These are phyloP conservation scores for Plebejus melissa DNA, from an alignment of 2,888 invertebrate species.

Conservation along the genomic window DNA sequence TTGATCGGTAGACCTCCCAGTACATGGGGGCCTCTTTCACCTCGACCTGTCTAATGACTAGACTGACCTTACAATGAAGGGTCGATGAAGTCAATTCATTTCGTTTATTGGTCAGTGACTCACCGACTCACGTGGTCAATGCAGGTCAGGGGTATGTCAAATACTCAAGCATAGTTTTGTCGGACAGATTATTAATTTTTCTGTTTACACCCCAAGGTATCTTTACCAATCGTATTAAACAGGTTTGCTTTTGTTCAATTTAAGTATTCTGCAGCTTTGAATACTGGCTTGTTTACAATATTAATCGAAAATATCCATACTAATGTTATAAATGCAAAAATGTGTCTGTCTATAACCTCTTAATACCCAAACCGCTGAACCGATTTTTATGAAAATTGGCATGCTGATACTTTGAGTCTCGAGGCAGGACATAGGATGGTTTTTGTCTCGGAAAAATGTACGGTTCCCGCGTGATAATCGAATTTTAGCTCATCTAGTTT, in stretches of 20 bases:
- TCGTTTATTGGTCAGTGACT: constrained; percentile 6
- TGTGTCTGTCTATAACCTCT: too few species aligned
- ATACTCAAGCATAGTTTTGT: neutral
- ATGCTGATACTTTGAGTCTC: too few species aligned
- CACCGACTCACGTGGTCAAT: constrained; percentile 17
- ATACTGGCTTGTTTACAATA: neutral
- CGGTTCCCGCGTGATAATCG: too few species aligned
- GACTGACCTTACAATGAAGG: neutral
- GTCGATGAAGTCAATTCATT: constrained; percentile 19
- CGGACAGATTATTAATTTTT: neutral
- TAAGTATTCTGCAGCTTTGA: neutral
- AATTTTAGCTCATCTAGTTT: too few species aligned
- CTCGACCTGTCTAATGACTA: constrained; percentile 14
- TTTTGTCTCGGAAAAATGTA: too few species aligned
- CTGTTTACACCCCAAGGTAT: neutral
- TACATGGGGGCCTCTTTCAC: neutral
- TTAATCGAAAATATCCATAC: too few species aligned
- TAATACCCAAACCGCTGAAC: too few species aligned
- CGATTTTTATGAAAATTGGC: too few species aligned
- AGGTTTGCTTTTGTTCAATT: neutral
- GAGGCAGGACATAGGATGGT: too few species aligned
- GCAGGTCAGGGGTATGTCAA: constrained; percentile 17
- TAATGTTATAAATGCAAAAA: too few species aligned
- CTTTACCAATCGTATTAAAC: neutral
- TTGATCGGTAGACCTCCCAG: neutral